These are phyloP conservation scores for Solenopsis invicta DNA, from an alignment of 1,140 invertebrate genomes.

Conservation along the genomic window DNA sequence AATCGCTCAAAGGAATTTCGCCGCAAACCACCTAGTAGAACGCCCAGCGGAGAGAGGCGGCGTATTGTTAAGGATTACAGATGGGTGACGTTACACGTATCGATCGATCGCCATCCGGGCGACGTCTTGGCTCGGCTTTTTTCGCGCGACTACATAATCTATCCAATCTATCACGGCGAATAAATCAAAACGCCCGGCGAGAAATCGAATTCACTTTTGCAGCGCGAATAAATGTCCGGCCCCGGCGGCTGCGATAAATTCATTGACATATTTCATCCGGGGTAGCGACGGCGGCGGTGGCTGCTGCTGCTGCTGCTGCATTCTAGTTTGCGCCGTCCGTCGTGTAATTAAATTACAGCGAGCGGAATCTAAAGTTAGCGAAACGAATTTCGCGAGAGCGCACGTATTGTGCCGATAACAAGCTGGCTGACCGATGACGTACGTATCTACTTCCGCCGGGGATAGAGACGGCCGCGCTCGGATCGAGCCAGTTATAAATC, in stretches of 20 bases:
- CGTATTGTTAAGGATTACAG: slow-evolving; percentile 54
- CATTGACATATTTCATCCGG: slow-evolving; percentile 63
- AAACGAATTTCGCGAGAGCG: slow-evolving; percentile 56
- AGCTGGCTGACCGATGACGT: slow-evolving; percentile 55
- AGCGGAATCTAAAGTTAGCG: slow-evolving; percentile 61
- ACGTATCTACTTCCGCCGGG: slow-evolving; percentile 49
- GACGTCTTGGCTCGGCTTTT: slow-evolving; percentile 64
- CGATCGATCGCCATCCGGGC: slow-evolving; percentile 59
- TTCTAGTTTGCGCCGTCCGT: slow-evolving; percentile 53
- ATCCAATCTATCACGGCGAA: slow-evolving; percentile 64
- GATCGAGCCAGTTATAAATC: slow-evolving; percentile 44
- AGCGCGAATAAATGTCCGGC: slow-evolving; percentile 62
- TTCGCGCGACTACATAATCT: slow-evolving; percentile 62
- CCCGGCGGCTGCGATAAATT: slow-evolving; percentile 59
- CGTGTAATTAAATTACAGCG: slow-evolving; percentile 62
- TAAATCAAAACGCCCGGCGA: slow-evolving; percentile 64
- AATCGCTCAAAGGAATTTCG: slow-evolving; percentile 29
- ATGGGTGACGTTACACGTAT: slow-evolving; percentile 46
- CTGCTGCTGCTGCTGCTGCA: slow-evolving; percentile 3
- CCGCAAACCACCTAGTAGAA: neutral
- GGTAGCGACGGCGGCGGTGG: neutral
- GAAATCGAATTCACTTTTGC: slow-evolving; percentile 66
- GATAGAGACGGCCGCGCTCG: slow-evolving; percentile 8
- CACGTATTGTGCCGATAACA: slow-evolving; percentile 56
- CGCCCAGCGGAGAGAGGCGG: neutral